Percentiles rank a stretch among this genome's conserved stretches.
Evolutionary conservation across 2,888 invertebrate genomes (phyloP).

Genomic region (Epinotia bilunana): DNA sequence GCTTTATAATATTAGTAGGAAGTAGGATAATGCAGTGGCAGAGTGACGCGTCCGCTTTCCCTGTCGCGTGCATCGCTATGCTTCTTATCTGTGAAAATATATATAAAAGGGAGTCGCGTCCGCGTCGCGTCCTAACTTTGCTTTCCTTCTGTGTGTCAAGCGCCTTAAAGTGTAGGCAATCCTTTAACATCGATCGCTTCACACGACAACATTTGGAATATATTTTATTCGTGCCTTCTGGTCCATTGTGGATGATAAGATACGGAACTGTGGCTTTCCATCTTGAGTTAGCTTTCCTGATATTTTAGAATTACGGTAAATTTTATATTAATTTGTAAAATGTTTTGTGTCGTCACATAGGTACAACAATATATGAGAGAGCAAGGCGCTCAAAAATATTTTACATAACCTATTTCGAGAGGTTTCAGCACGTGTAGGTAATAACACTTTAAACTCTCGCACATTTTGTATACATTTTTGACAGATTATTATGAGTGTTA

Average conservation of each 20-base stretch:
- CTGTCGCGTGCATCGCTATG: background rate
- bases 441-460: too few species aligned
- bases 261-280: constrained; percentile 20
- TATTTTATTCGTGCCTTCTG: constrained; percentile 62
- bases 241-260: constrained; percentile 43
- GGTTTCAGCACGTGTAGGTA: too few species aligned
- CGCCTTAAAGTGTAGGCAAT: constrained; percentile 66
- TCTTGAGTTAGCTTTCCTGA: constrained; percentile 1
- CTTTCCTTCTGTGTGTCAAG: background rate
- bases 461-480: too few species aligned
- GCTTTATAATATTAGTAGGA: too few species aligned
- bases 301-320: constrained; percentile 1
- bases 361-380: background rate
- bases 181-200: constrained; percentile 69
- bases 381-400: too few species aligned
- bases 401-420: too few species aligned
- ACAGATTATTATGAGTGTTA: too few species aligned
- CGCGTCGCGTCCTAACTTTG: background rate
- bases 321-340: constrained; percentile 13
- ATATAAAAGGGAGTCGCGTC: background rate
- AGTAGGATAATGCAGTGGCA: background rate
- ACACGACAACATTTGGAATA: constrained; percentile 71
- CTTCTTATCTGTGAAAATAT: background rate
- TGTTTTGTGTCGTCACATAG: too few species aligned
- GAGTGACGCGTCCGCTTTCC: background rate